Conservation (phyloP, 2,888 invertebrate genomes). For the Polyommatus icarus region DNA sequence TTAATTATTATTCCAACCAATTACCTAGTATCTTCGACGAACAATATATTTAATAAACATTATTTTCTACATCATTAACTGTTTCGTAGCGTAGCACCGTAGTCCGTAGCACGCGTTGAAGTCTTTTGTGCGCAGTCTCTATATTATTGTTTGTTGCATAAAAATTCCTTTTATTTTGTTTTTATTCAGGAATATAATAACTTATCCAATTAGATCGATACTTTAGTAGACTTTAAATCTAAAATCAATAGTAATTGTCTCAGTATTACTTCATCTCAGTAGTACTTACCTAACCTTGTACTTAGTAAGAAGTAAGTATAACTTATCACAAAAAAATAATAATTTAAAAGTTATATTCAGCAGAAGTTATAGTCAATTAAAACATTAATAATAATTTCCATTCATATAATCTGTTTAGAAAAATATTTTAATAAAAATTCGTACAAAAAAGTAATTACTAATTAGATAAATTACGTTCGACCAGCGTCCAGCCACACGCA, state of each 20-base stretch:
- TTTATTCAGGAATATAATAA: not conserved
- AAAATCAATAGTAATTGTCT: not conserved
- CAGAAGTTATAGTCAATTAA: not conserved
- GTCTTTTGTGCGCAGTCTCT: not conserved
- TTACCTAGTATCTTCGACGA: too few relatives aligned
- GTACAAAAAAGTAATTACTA: constrained; percentile 28
- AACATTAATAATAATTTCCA: not conserved
- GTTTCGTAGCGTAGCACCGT: not conserved
- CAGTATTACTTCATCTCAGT: too few relatives aligned
- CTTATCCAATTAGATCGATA: not conserved
- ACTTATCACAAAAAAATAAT: not conserved
- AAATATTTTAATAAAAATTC: constrained; percentile 3
- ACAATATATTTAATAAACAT: too few relatives aligned
- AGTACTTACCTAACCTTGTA: too few relatives aligned
- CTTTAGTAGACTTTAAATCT: not conserved
- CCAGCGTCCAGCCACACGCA: constrained; percentile 25
- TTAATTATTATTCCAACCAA: too few relatives aligned
- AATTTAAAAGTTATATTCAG: not conserved
- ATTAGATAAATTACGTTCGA: constrained; percentile 30
- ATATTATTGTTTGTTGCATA: not conserved
- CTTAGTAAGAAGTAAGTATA: too few relatives aligned
- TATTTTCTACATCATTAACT: not conserved
- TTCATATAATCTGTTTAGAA: not conserved
- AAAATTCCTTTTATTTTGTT: not conserved
- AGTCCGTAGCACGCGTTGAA: not conserved